Percentiles rank a stretch among this genome's conserved stretches.
phyloP scores from a whole-genome alignment of 2,888 invertebrate species.

The Ectropis crepuscularia region DNA sequence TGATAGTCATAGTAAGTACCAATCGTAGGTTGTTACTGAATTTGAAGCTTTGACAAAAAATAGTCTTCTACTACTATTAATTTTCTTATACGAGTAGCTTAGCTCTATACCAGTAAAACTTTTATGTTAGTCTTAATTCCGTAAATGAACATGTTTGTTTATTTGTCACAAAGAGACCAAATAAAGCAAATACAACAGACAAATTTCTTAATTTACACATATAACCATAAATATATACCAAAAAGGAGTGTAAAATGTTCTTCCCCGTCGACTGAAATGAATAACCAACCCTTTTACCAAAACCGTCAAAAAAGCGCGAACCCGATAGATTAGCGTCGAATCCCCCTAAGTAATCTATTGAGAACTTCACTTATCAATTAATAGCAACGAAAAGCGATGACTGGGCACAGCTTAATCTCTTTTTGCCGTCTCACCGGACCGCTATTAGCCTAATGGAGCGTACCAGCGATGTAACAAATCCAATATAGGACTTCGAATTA shows the following conservation, averaged over 20 bases:
- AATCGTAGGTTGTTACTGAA: too few relatives aligned
- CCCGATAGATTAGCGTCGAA: slow-evolving; percentile 34
- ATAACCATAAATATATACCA: too few relatives aligned
- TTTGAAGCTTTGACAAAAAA: too few relatives aligned
- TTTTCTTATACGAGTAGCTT: too few relatives aligned
- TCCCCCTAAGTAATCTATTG: slow-evolving; percentile 53
- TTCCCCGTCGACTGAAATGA: background rate
- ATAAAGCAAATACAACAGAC: too few relatives aligned
- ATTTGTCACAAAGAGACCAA: too few relatives aligned
- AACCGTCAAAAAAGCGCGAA: slow-evolving; percentile 18
- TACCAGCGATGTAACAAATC: slow-evolving; percentile 56
- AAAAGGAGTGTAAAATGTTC: background rate
- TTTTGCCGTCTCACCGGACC: slow-evolving; percentile 74
- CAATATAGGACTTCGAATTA: slow-evolving; percentile 57
- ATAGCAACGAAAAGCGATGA: slow-evolving; percentile 71
- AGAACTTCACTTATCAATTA: slow-evolving; percentile 69
- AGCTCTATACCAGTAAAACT: too few relatives aligned
- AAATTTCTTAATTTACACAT: too few relatives aligned
- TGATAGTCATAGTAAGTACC: too few relatives aligned
- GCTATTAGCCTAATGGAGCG: slow-evolving; percentile 78
- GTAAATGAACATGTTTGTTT: too few relatives aligned
- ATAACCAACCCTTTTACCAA: slow-evolving; percentile 18
- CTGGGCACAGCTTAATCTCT: slow-evolving; percentile 73
- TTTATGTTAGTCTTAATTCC: too few relatives aligned
- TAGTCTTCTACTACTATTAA: too few relatives aligned